Conservation (phyloP, 2,888 invertebrate species). For the Ormia ochracea region DNA sequence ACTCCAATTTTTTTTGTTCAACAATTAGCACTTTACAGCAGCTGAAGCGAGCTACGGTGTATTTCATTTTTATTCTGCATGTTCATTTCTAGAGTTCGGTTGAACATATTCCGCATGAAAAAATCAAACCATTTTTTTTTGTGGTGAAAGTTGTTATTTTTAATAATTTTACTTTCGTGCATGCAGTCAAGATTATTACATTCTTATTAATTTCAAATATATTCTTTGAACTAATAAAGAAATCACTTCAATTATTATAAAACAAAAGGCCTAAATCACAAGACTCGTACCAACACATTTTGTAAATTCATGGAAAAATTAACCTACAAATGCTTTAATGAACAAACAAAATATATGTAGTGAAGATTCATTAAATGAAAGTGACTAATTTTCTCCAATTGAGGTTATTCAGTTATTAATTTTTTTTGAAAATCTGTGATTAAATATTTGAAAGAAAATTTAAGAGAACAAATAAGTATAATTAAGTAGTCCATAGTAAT, state of each 20-base stretch:
- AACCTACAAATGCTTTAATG: too few species aligned
- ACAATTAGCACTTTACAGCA: conserved; percentile 40
- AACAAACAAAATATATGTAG: too few species aligned
- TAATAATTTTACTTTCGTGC: conserved; percentile 15
- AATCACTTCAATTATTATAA: neutral
- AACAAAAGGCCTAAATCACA: neutral
- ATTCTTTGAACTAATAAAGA: neutral
- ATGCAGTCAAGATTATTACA: neutral
- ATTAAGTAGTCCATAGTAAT: too few species aligned
- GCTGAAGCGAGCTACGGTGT: neutral
- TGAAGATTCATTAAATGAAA: too few species aligned
- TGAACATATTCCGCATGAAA: neutral
- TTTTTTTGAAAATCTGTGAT: too few species aligned
- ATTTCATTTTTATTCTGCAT: conserved; percentile 1
- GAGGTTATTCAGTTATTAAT: too few species aligned
- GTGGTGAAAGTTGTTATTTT: conserved; percentile 45
- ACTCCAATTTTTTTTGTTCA: conserved; percentile 56
- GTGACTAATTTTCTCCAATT: too few species aligned
- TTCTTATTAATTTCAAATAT: neutral
- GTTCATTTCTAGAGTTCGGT: neutral
- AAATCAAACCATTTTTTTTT: conserved; percentile 17
- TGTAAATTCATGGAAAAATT: neutral
- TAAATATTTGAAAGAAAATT: too few species aligned
- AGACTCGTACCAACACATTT: neutral
- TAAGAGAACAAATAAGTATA: too few species aligned